phyloP scores from a whole-genome alignment of 2,797 vertebrate species.

The Bovichtus diacanthus region DNA sequence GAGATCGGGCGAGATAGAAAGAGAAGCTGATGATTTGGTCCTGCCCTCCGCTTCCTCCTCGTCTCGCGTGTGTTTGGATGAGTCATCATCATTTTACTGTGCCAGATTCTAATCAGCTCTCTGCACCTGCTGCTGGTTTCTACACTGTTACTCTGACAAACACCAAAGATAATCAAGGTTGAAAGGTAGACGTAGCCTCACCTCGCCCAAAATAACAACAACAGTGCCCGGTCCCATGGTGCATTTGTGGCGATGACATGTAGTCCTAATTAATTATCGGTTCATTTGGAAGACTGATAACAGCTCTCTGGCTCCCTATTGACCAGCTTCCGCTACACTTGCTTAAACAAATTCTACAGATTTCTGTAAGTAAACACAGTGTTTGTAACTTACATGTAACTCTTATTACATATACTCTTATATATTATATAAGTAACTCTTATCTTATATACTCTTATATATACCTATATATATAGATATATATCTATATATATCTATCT shows the following conservation, averaged over 20 bases:
- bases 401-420: no score
- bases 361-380: neutral
- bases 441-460: no score
- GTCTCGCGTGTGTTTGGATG: conserved; percentile 60
- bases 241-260: conserved; percentile 37
- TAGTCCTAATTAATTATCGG: conserved; percentile 38
- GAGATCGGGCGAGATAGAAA: conserved; percentile 63
- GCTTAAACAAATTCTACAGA: neutral
- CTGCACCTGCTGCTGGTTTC: conserved; percentile 71
- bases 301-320: conserved; percentile 8
- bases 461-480: no score
- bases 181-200: conserved; percentile 55
- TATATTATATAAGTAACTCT: no score
- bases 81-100: conserved; percentile 72
- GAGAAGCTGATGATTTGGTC: conserved; percentile 52
- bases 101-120: conserved; percentile 74
- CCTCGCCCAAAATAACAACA: conserved; percentile 46
- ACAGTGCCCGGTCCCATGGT: conserved; percentile 16
- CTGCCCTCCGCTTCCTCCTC: conserved; percentile 64
- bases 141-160: conserved; percentile 63
- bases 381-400: neutral
- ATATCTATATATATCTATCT: no score
- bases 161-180: conserved; percentile 69
- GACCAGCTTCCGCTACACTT: conserved; percentile 21
- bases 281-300: conserved; percentile 46